A percentile compares a stretch with the other conserved stretches of the same genome.
These are phyloP conservation scores for Pyrocephalus nanus DNA, from an alignment of 2,797 vertebrate genomes.

Conservation along the genomic window DNA sequence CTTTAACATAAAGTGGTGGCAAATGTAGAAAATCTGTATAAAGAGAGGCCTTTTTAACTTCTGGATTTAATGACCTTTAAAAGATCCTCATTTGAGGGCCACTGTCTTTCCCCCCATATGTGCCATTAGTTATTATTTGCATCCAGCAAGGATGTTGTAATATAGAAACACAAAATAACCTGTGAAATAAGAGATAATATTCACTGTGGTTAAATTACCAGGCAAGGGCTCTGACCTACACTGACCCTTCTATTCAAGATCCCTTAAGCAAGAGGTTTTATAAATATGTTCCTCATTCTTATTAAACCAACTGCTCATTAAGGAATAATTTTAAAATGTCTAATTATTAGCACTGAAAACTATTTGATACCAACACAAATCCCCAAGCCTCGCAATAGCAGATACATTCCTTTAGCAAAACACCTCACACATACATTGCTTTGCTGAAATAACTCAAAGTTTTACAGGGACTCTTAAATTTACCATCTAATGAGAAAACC, in stretches of 20 bases:
- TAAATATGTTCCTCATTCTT: not conserved
- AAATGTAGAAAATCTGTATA: not conserved
- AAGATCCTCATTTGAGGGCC: not conserved
- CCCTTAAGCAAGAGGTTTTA: not conserved
- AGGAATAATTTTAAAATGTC: not conserved
- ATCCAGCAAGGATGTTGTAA: not conserved
- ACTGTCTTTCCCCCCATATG: not conserved
- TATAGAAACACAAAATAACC: not conserved
- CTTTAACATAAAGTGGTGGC: not conserved
- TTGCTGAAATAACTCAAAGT: not conserved
- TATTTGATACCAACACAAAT: not conserved
- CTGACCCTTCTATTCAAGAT: not conserved
- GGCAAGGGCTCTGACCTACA: accelerated
- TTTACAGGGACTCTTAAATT: not conserved
- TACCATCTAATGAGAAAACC: not conserved
- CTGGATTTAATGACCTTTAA: not conserved
- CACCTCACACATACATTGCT: not conserved
- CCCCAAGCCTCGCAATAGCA: not conserved
- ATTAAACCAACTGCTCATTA: not conserved
- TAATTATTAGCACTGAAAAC: not conserved
- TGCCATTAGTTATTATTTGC: not conserved
- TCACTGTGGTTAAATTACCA: not conserved
- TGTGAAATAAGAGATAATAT: not conserved
- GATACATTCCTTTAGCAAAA: not conserved
- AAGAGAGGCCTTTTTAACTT: not conserved